Base-by-base conservation (phyloP, 2,797 vertebrate genomes). In the Loris lydekkerianus region DNA sequence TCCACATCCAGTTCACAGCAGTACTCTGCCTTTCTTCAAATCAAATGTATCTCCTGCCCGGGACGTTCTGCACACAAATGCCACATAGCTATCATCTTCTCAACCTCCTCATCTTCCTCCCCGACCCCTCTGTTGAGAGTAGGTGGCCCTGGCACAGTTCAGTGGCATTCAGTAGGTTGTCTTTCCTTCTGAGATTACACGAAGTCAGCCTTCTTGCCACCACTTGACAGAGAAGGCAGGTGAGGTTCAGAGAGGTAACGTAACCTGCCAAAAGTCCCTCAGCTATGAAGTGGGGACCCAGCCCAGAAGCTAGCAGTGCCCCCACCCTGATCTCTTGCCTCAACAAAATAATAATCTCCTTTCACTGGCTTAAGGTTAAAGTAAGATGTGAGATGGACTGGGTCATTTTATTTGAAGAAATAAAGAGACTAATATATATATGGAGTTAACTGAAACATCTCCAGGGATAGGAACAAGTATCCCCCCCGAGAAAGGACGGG, bases 391-490 rank as follows among this genome's bases (percentile, higher is more conserved):
- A 43, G 56, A 1, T 17, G 83, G 85, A 61, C 34, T n/a, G 46
- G 29, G 56, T 72, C 27, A 10, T 84, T 65, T 86, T 13, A 69
- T 88, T 83, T 88, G 37, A 90, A 90, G 85, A 77, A 78, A n/a
- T 65, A 25, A 69, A 72, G 43, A 69, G 72, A 15, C 18, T 11
- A 25, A 46, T 67, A 17, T 18, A 67, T 31, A 53, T 27, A 7
- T 37, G 43, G 87, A 56, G 40, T 65, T 76, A 53, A 58, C n/a
- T 13, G 17, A 67, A 69, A 40, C 37, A 81, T 65, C 61, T 86
- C 76, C 34, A 20, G n/a, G 17, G 5, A 17, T 5, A 8, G 1
- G 10, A 17, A 29, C 5, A 11, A 40, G 56, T 60, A 1, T 5
- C 8, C 23, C 69, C 90, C 90, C 40, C 1, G 7, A 80, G 69